These are phyloP conservation scores for Lepus timidus DNA, from an alignment of 2,113 vertebrate genomes.

Conservation along the genomic window DNA sequence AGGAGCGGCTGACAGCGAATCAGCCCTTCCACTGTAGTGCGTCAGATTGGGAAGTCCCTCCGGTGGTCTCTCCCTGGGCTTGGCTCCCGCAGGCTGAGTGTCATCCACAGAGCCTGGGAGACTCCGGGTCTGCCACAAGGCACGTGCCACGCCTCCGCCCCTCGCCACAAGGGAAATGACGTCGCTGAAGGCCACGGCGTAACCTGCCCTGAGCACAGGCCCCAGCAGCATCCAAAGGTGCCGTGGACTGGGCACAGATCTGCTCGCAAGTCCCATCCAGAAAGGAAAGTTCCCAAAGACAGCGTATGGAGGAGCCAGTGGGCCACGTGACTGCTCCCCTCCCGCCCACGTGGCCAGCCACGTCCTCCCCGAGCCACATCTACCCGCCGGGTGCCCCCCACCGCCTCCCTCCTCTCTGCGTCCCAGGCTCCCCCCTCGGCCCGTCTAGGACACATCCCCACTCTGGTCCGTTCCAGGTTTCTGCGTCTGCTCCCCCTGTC, in stretches of 20 bases:
- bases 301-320: accelerated
- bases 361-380: too few relatives aligned
- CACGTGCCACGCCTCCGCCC: accelerated
- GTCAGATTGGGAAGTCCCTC: constrained; percentile 73
- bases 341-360: neutral
- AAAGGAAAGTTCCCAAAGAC: too few relatives aligned
- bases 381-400: too few relatives aligned
- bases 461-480: accelerated
- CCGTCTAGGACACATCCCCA: too few relatives aligned
- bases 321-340: neutral
- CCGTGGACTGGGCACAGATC: accelerated
- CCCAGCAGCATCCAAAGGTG: too few relatives aligned
- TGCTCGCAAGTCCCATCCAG: accelerated
- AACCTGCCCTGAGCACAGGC: too few relatives aligned
- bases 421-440: too few relatives aligned
- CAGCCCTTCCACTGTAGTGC: constrained; percentile 2
- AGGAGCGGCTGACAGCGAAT: constrained; percentile 73
- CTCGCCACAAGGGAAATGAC: too few relatives aligned
- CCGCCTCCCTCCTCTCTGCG: neutral
- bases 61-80: constrained; percentile 76
- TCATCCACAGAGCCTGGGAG: constrained; percentile 49
- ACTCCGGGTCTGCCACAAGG: accelerated
- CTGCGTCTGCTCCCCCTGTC: too few relatives aligned
- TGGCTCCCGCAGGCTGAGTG: constrained; percentile 70
- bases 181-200: accelerated